Evolutionary conservation across 2,797 vertebrate genomes (phyloP).

Genomic region (Megalops cyprinoides): DNA sequence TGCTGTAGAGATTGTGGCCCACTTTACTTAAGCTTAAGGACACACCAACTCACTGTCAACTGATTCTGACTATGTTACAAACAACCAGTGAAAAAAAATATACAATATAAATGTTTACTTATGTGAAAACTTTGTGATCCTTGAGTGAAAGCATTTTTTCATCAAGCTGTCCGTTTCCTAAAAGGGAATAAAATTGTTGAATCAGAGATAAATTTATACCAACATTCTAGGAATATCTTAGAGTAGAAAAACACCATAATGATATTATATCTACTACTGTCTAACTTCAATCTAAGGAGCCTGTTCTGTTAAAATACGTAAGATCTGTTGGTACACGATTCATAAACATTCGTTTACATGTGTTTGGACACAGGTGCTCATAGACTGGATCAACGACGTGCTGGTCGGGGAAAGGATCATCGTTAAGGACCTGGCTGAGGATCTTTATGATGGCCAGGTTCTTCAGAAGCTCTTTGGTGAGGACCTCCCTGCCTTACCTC

Average conservation of each 20-base stretch:
- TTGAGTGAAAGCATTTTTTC: too few relatives aligned
- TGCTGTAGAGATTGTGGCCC: not conserved
- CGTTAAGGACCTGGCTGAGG: slow-evolving; percentile 87
- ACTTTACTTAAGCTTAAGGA: not conserved
- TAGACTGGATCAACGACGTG: slow-evolving; percentile 90
- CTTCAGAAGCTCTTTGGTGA: slow-evolving; percentile 88
- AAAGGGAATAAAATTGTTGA: too few relatives aligned
- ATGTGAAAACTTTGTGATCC: too few relatives aligned
- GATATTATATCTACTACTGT: too few relatives aligned
- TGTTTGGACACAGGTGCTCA: slow-evolving; percentile 75
- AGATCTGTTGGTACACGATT: not conserved
- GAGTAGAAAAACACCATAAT: too few relatives aligned
- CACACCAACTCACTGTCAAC: too few relatives aligned
- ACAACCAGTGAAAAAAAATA: not conserved
- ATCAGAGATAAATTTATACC: too few relatives aligned
- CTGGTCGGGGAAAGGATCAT: slow-evolving; percentile 88
- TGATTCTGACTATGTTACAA: not conserved
- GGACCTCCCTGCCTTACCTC: slow-evolving; percentile 19
- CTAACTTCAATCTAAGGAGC: too few relatives aligned
- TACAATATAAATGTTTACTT: too few relatives aligned
- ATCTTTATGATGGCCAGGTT: slow-evolving; percentile 87
- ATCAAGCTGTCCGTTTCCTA: too few relatives aligned
- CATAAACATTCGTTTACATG: not conserved
- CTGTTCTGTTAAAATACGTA: too few relatives aligned
- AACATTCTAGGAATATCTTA: too few relatives aligned